Evolutionary conservation across 2,797 vertebrate genomes (phyloP).

Genomic region (Agapornis canus): DNA sequence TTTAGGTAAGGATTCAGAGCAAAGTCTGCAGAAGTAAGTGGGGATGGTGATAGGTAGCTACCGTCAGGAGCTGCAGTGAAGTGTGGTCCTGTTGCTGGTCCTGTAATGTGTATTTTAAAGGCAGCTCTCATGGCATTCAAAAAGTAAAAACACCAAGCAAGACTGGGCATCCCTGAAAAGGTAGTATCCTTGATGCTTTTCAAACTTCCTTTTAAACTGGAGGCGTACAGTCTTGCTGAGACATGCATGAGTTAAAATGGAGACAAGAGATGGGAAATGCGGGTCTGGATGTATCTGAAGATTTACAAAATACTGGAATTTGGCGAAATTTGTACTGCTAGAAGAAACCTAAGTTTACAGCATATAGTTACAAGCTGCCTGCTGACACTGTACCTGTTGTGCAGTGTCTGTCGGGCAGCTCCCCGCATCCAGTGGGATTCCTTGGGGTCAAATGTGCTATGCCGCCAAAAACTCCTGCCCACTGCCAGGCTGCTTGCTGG

Average conservation of each 20-base stretch:
- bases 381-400: background rate
- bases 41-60: background rate
- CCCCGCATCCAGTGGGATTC: rapidly evolving
- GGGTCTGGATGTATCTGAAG: background rate
- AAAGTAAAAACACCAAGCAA: background rate
- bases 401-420: rapidly evolving
- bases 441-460: rapidly evolving
- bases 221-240: rapidly evolving
- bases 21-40: background rate
- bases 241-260: background rate
- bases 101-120: background rate
- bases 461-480: background rate
- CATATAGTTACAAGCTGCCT: background rate
- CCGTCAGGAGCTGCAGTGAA: rapidly evolving
- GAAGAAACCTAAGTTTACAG: background rate
- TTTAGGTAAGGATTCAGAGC: background rate
- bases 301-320: background rate
- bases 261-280: background rate
- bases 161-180: background rate
- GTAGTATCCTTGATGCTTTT: background rate
- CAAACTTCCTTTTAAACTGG: background rate
- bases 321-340: background rate
- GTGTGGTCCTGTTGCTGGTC: background rate
- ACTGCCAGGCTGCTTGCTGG: rapidly evolving
- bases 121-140: background rate